phyloP scores from a whole-genome alignment of 2,888 invertebrate genomes.

The Cryptophagus acutangulus region DNA sequence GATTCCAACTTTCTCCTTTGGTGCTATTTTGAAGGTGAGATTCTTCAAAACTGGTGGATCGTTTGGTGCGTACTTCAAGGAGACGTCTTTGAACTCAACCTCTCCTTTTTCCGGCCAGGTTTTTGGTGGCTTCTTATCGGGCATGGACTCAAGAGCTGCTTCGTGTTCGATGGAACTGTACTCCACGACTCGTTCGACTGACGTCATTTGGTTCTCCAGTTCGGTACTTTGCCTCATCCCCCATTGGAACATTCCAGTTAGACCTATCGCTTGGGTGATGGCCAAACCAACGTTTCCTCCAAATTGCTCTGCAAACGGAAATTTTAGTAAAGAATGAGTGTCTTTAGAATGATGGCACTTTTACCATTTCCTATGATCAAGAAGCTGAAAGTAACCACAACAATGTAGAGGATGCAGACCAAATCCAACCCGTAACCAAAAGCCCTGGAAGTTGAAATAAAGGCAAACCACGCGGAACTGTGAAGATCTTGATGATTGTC shows the following conservation, averaged over 20 bases:
- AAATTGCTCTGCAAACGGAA: slow-evolving; percentile 35
- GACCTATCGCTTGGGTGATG: slow-evolving; percentile 45
- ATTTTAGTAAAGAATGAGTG: slow-evolving; percentile 2
- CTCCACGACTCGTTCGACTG: slow-evolving; percentile 75
- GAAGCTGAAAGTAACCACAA: slow-evolving; percentile 79
- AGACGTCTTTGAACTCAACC: slow-evolving; percentile 65
- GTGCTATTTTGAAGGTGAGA: slow-evolving; percentile 61
- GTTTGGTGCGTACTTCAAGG: slow-evolving; percentile 60
- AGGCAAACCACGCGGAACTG: slow-evolving; percentile 88
- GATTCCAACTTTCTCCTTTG: slow-evolving; percentile 71
- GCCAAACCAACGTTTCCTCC: slow-evolving; percentile 47
- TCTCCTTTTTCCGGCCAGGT: slow-evolving; percentile 70
- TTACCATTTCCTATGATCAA: slow-evolving; percentile 61
- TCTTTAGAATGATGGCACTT: slow-evolving; percentile 12
- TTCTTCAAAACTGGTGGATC: slow-evolving; percentile 74
- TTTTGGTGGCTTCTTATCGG: slow-evolving; percentile 62
- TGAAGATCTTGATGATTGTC: slow-evolving; percentile 80
- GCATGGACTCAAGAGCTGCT: slow-evolving; percentile 51
- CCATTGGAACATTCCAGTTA: slow-evolving; percentile 71
- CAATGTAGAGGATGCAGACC: slow-evolving; percentile 81
- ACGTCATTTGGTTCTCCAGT: slow-evolving; percentile 74
- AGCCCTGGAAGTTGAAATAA: slow-evolving; percentile 84
- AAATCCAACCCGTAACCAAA: slow-evolving; percentile 92
- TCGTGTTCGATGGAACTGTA: slow-evolving; percentile 43
- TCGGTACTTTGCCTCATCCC: slow-evolving; percentile 62